Percentiles rank a stretch among this genome's conserved stretches.
Conservation (phyloP, 2,113 vertebrate genomes). For the Neogale vison region DNA sequence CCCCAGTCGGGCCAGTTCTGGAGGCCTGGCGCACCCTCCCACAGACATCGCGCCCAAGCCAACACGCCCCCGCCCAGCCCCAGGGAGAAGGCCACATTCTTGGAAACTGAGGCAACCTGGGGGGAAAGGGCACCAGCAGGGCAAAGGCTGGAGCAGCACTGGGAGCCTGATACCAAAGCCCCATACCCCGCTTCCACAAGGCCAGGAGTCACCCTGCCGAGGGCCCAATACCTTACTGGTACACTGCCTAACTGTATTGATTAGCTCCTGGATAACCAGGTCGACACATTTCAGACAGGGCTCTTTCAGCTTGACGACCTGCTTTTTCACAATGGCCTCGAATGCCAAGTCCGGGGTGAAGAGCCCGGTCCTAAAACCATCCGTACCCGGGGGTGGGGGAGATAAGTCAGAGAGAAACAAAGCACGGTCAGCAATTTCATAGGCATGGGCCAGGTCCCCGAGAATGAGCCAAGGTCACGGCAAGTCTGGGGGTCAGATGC, state of each 20-base stretch:
- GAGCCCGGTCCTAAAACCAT: constrained; percentile 93
- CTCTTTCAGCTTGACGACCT: constrained; percentile 98
- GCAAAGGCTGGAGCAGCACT: not conserved
- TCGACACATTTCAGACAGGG: constrained; percentile 98
- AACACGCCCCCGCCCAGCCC: not conserved
- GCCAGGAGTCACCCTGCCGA: constrained; percentile 38
- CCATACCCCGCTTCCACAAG: constrained; percentile 43
- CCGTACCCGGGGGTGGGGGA: constrained; percentile 65
- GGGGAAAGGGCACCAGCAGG: not conserved
- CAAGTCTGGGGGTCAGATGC: not conserved
- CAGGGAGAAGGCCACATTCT: not conserved
- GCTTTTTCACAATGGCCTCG: constrained; percentile 98
- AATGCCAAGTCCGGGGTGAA: constrained; percentile 99
- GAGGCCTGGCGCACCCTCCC: not conserved
- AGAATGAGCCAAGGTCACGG: not conserved
- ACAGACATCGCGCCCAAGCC: not conserved
- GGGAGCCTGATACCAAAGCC: constrained; percentile 67
- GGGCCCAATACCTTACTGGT: constrained; percentile 92
- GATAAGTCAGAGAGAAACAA: constrained; percentile 68
- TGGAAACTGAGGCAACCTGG: not conserved
- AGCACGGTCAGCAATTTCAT: constrained; percentile 55
- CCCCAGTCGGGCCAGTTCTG: constrained; percentile 17
- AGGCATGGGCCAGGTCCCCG: not conserved
- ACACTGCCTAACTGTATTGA: constrained; percentile 95
- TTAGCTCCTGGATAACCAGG: constrained; percentile 95